These are phyloP conservation scores for Saxidomus purpurata DNA, from an alignment of 1,140 invertebrate genomes.

Conservation along the genomic window DNA sequence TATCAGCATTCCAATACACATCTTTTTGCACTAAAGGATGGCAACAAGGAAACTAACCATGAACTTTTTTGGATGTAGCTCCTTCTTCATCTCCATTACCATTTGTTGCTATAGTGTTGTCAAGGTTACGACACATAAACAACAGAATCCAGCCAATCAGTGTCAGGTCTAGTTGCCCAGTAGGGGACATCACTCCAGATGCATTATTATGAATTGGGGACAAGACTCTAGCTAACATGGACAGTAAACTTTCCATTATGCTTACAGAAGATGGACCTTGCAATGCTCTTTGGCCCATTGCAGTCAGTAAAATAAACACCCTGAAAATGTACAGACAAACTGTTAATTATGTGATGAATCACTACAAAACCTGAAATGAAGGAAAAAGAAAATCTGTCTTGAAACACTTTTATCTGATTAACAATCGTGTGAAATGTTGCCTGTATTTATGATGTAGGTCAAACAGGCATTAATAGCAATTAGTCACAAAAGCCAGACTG, in stretches of 20 bases:
- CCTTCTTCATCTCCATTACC: constrained; percentile 75
- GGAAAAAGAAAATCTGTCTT: too few relatives aligned
- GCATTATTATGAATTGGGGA: constrained; percentile 75
- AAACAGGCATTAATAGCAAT: too few relatives aligned
- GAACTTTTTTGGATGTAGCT: constrained; percentile 70
- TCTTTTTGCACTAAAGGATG: too few relatives aligned
- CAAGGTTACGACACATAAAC: constrained; percentile 92
- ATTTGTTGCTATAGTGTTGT: constrained; percentile 85
- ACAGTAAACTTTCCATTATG: constrained; percentile 84
- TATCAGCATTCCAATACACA: too few relatives aligned
- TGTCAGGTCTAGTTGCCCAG: constrained; percentile 88
- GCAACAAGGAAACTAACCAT: constrained; percentile 54
- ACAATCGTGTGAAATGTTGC: too few relatives aligned
- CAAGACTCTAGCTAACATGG: constrained; percentile 83
- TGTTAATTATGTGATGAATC: too few relatives aligned
- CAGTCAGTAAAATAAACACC: constrained; percentile 94
- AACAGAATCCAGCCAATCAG: constrained; percentile 93
- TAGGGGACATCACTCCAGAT: constrained; percentile 42
- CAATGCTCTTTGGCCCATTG: constrained; percentile 94
- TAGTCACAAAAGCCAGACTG: too few relatives aligned
- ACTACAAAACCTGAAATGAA: too few relatives aligned
- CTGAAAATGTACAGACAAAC: constrained; percentile 86
- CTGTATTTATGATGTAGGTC: too few relatives aligned
- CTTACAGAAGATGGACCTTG: constrained; percentile 80
- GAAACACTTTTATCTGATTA: too few relatives aligned